phyloP scores from a whole-genome alignment of 2,888 invertebrate species.

The Empis stercorea region DNA sequence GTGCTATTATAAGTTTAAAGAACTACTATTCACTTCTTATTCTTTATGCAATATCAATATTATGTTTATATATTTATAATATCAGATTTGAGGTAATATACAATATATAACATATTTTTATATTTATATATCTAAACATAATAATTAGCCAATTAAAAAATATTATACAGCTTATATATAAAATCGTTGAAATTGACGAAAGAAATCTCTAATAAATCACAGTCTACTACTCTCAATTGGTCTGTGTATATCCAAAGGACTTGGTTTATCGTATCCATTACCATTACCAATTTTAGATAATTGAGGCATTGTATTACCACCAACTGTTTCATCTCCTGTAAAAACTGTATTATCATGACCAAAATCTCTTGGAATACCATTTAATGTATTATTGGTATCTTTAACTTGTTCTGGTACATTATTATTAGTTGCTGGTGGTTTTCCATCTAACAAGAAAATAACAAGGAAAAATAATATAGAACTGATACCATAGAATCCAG shows the following conservation, averaged over 20 bases:
- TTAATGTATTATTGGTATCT: constrained; percentile 9
- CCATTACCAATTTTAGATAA: background rate
- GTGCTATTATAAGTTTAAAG: no score
- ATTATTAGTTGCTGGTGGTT: constrained; percentile 12
- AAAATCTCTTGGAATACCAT: constrained; percentile 3
- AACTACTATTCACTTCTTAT: no score
- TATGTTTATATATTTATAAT: no score
- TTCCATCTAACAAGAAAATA: constrained; percentile 67
- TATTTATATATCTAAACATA: no score
- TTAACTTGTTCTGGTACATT: constrained; percentile 3
- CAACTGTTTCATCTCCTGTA: constrained; percentile 24
- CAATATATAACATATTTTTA: no score
- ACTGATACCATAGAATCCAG: constrained; percentile 78
- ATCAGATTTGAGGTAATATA: no score
- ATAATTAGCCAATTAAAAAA: no score
- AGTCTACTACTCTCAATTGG: constrained; percentile 31
- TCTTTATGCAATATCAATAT: no score
- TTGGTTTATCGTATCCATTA: constrained; percentile 6
- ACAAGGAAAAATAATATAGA: constrained; percentile 70
- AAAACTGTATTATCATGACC: constrained; percentile 35
- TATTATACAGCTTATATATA: no score
- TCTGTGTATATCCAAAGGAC: constrained; percentile 6
- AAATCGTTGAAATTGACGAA: no score
- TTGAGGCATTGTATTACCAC: constrained; percentile 6
- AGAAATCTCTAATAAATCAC: constrained; percentile 12